Base-by-base conservation (phyloP, 2,888 invertebrate genomes). In the Eudemis profundana region DNA sequence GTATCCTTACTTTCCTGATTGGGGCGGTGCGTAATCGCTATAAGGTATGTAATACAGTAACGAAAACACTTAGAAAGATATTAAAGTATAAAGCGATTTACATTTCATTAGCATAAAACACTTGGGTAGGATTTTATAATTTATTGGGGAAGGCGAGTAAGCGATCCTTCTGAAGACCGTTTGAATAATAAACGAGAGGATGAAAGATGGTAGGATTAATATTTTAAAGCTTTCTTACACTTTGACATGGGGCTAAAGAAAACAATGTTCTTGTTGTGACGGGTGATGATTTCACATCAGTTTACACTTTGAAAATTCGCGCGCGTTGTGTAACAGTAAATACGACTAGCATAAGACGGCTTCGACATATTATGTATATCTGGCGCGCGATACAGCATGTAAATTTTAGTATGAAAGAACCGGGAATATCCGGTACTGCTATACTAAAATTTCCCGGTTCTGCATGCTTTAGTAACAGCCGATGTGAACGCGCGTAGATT, bases 121-220 rank as follows among this genome's bases (percentile, higher is more conserved):
- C 71, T 77, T 69, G 68, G 73, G 71, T 69, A 69, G 73, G 78
- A 83, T 84, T 84, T 82, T 82, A 84, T 81, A 84, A 84, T 84
- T 82, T 82, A 83, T 83, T 79, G 80, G 80, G 79, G 79, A 76
- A 78, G 75, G 66, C 63, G 51, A 64, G 57, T 57, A 64, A 67
- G 47, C 79, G 79, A 83, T 81, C 81, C 82, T 78, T 80, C 78
- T 76, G 75, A 79, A 78, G 78, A 75, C 80, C 72, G 74, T 75
- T 78, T 84, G 76, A 85, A 85, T 85, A 82, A 83, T 84, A 81
- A 80, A 82, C 72, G 73, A 73, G 71, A 73, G 23, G 75, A 75
- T 72, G 73, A 74, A 75, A 74, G 71, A 67, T 77, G 72, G 64
- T 36, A 23, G 72, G 70, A 78, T 84, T 82, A 78, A 83, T 82